Evolutionary conservation across 1,140 invertebrate genomes (phyloP).

Genomic region (Apis laboriosa): DNA sequence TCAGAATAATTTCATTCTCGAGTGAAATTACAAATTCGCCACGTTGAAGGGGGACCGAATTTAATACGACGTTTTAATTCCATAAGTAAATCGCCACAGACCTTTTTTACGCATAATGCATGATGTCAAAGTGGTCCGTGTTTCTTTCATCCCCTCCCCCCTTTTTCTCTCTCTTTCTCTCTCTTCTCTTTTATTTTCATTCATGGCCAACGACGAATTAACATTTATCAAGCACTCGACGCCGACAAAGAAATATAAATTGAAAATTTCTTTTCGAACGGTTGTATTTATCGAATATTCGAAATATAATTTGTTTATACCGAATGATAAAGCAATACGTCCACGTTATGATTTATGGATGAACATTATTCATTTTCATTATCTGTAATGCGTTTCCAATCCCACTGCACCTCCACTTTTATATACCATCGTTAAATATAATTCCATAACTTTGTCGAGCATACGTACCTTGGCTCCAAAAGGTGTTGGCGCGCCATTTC

Average conservation of each 20-base stretch:
- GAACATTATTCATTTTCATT: slow-evolving; percentile 20
- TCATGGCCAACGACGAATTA: slow-evolving; percentile 3
- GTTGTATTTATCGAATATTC: slow-evolving; percentile 28
- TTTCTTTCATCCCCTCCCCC: neutral
- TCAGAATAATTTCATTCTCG: slow-evolving; percentile 21
- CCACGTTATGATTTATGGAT: slow-evolving; percentile 28
- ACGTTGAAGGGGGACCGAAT: neutral
- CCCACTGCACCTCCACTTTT: neutral
- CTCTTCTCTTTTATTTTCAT: neutral
- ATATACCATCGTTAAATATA: slow-evolving; percentile 2
- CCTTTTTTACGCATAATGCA: neutral
- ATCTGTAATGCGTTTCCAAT: slow-evolving; percentile 2
- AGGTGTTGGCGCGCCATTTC: too few relatives aligned
- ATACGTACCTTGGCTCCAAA: too few relatives aligned
- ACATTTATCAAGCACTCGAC: slow-evolving; percentile 12
- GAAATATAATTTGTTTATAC: slow-evolving; percentile 23
- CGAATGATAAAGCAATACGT: slow-evolving; percentile 26
- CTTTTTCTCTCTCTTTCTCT: too few relatives aligned
- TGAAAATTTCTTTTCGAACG: slow-evolving; percentile 33
- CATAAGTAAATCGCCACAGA: neutral
- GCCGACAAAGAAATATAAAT: slow-evolving; percentile 24
- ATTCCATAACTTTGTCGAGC: neutral
- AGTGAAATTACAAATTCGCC: slow-evolving; percentile 2
- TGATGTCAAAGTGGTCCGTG: neutral
- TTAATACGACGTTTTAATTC: slow-evolving; percentile 17